Evolutionary conservation across 1,140 invertebrate species (phyloP), one percentile per base, ranked within the genome.

Genomic region (Trichonephila clavipes): DNA sequence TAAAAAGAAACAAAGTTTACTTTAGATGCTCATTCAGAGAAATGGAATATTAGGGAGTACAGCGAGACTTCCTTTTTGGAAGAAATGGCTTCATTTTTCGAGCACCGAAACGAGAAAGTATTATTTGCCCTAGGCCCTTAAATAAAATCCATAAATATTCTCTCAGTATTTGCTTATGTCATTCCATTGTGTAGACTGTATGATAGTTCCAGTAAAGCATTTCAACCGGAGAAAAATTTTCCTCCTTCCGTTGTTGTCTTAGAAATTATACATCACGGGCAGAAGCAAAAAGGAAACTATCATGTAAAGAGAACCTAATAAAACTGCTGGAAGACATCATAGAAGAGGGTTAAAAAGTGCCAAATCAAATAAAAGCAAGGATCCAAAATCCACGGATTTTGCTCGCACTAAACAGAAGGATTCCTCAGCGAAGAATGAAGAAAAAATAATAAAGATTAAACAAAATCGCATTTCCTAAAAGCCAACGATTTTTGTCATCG

Each of bases 131-230:
- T 34, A 12, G 72, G 28, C 28, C 28, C 28, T 34, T 77, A 18
- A 77, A 77, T 77, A 77, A 40, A 77, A 77, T 77, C 34, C 28
- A 77, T 77, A 34, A 77, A 77, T 77, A 77, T 40, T 40, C 72
- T 18, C 72, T 34, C 19, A 24, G 64, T 77, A 77, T 77, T 34
- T 34, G 28, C 28, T 77, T 34, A 77, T 34, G 28, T 12, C 7
- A 14, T 34, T 77, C 4, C 28, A 24, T 16, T 4, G 14, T 34
- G 28, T 40, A 77, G 14, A 77, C 14, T 77, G 16, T 77, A 28
- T 34, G 16, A 19, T 19, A 14, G 28, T 16, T 12, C 14, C 24
- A 69, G 66, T 24, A 40, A 77, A 77, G 72, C 24, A 40, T 18
- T 77, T 34, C 14, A 77, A 40, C 72, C 6, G 72, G 14, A 77